Percentiles rank a stretch among this genome's conserved stretches.
phyloP scores from a whole-genome alignment of 2,888 invertebrate species.

The Cephalotes varians region DNA sequence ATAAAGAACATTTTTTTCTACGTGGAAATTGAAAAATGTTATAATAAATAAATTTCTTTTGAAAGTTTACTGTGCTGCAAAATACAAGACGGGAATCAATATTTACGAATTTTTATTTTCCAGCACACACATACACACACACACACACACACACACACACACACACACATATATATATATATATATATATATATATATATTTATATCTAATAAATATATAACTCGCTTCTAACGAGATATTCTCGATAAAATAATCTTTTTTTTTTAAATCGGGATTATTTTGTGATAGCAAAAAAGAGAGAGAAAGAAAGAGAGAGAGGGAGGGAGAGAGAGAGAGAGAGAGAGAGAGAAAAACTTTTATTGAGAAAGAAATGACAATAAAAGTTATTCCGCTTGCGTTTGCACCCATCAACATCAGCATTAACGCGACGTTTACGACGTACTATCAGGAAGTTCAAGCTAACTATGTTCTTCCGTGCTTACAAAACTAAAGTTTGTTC shows the following conservation, averaged over 20 bases:
- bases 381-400: constrained; percentile 53
- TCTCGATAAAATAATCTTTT: background rate
- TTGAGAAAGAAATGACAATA: constrained; percentile 26
- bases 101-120: background rate
- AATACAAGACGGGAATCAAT: background rate
- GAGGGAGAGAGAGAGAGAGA: too few relatives aligned
- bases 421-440: constrained; percentile 47
- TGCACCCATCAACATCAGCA: constrained; percentile 28
- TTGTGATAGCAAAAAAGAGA: background rate
- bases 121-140: too few relatives aligned
- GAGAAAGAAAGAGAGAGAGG: too few relatives aligned
- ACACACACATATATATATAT: too few relatives aligned
- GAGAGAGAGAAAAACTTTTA: constrained; percentile 11
- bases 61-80: background rate
- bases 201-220: constrained; percentile 14
- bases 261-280: background rate
- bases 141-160: too few relatives aligned
- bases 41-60: constrained; percentile 8
- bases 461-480: constrained; percentile 23
- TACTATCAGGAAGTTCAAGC: constrained; percentile 37
- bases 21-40: constrained; percentile 2
- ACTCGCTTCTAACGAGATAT: background rate
- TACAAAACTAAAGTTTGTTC: constrained; percentile 48
- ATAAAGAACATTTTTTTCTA: background rate
- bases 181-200: too few relatives aligned